Conservation (phyloP, 2,888 invertebrate species). For the Yponomeuta plumbellus region DNA sequence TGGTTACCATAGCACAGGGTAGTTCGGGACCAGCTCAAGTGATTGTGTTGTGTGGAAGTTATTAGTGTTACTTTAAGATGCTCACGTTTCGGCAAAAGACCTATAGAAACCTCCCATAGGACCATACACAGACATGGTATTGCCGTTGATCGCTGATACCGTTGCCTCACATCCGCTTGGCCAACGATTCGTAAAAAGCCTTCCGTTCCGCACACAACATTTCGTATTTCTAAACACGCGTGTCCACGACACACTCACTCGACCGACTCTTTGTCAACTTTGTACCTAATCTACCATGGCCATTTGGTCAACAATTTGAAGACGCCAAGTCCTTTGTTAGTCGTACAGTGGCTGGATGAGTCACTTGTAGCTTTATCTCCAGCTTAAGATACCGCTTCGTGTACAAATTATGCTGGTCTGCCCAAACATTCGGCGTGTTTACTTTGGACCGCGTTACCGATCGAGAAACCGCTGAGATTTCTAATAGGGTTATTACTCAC, state of each 20-base stretch:
- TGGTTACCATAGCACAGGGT: no score
- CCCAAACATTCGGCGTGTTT: conserved; percentile 26
- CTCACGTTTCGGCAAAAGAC: no score
- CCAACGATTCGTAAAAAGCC: conserved; percentile 56
- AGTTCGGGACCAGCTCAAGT: no score
- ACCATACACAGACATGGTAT: conserved; percentile 33
- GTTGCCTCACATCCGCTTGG: conserved; percentile 65
- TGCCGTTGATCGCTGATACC: conserved; percentile 24
- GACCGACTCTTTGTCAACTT: conserved; percentile 53
- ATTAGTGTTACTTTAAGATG: no score
- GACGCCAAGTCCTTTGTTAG: not conserved
- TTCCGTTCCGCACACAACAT: conserved; percentile 69
- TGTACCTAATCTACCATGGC: conserved; percentile 57
- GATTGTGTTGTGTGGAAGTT: no score
- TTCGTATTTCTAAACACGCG: conserved; percentile 50
- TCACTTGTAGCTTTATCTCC: not conserved
- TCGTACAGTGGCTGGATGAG: not conserved
- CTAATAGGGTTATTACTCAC: conserved; percentile 31
- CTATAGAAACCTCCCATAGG: conserved; percentile 11
- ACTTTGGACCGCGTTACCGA: conserved; percentile 33
- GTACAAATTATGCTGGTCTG: not conserved
- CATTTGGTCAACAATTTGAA: not conserved
- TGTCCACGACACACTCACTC: conserved; percentile 22
- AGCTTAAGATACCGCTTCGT: conserved; percentile 3
- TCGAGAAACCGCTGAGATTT: not conserved